Evolutionary conservation across 2,797 vertebrate genomes (phyloP).

Genomic region (Buceros bicornis): DNA sequence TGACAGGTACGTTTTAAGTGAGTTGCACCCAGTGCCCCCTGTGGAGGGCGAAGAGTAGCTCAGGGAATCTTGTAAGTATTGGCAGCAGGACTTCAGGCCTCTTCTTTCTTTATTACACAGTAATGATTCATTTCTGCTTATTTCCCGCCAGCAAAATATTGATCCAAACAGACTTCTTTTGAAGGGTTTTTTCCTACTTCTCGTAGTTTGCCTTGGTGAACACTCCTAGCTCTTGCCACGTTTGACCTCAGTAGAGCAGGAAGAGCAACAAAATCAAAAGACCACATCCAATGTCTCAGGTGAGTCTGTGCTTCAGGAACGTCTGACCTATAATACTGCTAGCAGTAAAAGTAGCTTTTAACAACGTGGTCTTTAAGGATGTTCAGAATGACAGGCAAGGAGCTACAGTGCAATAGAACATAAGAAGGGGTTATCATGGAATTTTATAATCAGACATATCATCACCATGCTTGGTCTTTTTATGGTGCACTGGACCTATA

Average conservation of each 20-base stretch:
- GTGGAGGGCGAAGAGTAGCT: background rate
- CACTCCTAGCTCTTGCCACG: background rate
- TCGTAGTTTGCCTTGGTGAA: background rate
- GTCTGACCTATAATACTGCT: too few relatives aligned
- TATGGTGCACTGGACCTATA: background rate
- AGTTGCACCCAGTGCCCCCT: background rate
- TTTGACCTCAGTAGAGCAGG: background rate
- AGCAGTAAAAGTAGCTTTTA: background rate
- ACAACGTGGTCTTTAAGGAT: background rate
- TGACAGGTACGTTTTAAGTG: background rate
- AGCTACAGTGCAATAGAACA: background rate
- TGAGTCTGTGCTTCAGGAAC: background rate
- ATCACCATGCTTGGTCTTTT: background rate
- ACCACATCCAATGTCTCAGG: background rate
- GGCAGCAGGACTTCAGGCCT: background rate
- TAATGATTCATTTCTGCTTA: background rate
- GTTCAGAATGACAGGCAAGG: background rate
- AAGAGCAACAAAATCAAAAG: background rate
- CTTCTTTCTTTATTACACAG: background rate
- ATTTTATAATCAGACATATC: background rate
- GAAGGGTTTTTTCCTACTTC: background rate
- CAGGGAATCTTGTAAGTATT: background rate
- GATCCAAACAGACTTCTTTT: background rate
- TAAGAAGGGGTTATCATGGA: background rate
- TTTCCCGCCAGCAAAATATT: background rate